These are phyloP conservation scores for Caenorhabditis brenneri DNA, from an alignment of 1,140 invertebrate genomes.

Conservation along the genomic window DNA sequence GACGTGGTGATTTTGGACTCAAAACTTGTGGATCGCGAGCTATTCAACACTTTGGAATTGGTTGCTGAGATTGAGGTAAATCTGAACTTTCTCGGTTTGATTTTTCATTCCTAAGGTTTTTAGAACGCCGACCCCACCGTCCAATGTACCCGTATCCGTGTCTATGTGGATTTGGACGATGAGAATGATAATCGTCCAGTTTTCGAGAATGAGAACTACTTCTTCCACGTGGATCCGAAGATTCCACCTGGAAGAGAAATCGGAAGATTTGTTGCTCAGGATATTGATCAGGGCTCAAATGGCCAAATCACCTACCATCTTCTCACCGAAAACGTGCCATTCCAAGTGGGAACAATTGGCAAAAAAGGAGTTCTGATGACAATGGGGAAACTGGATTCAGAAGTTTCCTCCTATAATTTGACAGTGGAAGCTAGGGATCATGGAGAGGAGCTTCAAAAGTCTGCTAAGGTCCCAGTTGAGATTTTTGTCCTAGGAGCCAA, in stretches of 20 bases:
- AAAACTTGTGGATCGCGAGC: slow-evolving; percentile 43
- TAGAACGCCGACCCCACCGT: slow-evolving; percentile 12
- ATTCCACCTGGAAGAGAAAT: slow-evolving; percentile 31
- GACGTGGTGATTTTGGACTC: slow-evolving; percentile 22
- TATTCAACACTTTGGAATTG: slow-evolving; percentile 42
- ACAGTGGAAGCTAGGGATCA: slow-evolving; percentile 49
- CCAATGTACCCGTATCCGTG: slow-evolving; percentile 17
- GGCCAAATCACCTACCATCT: slow-evolving; percentile 44
- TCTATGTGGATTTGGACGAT: slow-evolving; percentile 42
- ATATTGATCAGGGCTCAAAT: slow-evolving; percentile 48
- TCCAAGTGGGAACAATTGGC: slow-evolving; percentile 37
- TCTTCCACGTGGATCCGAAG: slow-evolving; percentile 26
- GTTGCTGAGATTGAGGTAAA: slow-evolving; percentile 35
- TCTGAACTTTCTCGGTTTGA: background rate
- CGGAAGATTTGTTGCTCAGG: slow-evolving; percentile 12
- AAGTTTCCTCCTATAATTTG: background rate
- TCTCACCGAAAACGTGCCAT: slow-evolving; percentile 29
- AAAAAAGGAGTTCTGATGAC: slow-evolving; percentile 8
- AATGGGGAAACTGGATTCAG: background rate
- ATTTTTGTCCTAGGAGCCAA: slow-evolving; percentile 42
- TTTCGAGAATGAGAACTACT: slow-evolving; percentile 47
- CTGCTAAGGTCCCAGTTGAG: slow-evolving; percentile 32
- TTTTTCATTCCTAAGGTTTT: too few relatives aligned
- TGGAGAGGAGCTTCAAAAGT: slow-evolving; percentile 21
- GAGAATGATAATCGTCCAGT: slow-evolving; percentile 50